Evolutionary conservation across 1,140 invertebrate species (phyloP).

Genomic region (Drosophila malerkotliana): DNA sequence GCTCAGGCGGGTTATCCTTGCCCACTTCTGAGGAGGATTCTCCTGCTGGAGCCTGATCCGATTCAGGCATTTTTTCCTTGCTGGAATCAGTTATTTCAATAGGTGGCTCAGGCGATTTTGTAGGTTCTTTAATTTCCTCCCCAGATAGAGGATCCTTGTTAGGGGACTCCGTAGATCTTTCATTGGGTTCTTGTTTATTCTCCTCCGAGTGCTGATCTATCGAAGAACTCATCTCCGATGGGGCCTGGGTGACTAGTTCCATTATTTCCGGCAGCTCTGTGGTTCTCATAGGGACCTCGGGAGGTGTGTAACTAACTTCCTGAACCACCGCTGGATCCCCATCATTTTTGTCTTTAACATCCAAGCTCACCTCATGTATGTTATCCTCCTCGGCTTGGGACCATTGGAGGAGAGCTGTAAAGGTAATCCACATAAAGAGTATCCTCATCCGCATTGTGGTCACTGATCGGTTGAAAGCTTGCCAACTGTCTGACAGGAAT

Average conservation of each 20-base stretch:
- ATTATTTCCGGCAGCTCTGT: background rate
- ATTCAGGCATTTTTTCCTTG: background rate
- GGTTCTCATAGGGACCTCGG: background rate
- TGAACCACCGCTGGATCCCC: background rate
- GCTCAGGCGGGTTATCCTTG: background rate
- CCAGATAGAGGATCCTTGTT: background rate
- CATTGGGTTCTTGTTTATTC: background rate
- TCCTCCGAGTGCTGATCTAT: conserved; percentile 6
- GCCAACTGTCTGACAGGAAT: conserved; percentile 17
- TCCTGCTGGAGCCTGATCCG: background rate
- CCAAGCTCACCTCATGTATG: conserved; percentile 10
- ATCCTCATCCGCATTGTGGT: conserved; percentile 33
- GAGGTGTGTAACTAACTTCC: too few species aligned
- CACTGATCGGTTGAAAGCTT: conserved; percentile 17
- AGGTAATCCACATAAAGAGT: conserved; percentile 31
- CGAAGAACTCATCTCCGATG: background rate
- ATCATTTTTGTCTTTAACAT: background rate
- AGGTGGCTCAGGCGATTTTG: background rate
- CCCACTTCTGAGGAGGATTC: conserved; percentile 1
- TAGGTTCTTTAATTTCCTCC: background rate
- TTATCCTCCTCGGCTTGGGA: conserved; percentile 29
- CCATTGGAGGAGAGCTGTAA: conserved; percentile 39
- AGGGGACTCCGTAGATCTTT: background rate
- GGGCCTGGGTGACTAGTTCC: too few species aligned
- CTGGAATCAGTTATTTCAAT: background rate